Percentiles rank a stretch among this genome's conserved stretches.
These are phyloP conservation scores for Cassiopea xamachana DNA, from an alignment of 30 jellyfish, hydroid and myxozoan genomes.

Conservation along the genomic window DNA sequence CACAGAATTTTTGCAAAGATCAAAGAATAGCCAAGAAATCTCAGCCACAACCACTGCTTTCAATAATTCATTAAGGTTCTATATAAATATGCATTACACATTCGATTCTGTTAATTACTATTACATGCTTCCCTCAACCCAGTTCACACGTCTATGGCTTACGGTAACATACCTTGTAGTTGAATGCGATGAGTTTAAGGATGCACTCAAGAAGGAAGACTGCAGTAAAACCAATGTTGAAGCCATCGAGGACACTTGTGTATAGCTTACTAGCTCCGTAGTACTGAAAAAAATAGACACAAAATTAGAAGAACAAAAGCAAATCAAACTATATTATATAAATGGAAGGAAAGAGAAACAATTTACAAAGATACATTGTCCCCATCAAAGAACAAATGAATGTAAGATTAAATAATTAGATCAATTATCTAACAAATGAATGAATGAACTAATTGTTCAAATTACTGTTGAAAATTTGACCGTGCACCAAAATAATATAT, in stretches of 20 bases:
- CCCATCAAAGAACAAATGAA: background rate
- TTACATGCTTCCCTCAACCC: too few relatives aligned
- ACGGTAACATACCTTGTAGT: slow-evolving; percentile 90
- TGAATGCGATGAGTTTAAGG: slow-evolving; percentile 86
- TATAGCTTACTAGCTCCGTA: slow-evolving; percentile 64
- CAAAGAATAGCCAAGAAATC: too few relatives aligned
- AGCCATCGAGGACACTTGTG: slow-evolving; percentile 93
- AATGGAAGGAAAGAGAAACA: background rate
- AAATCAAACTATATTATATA: background rate
- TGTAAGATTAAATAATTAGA: too few relatives aligned
- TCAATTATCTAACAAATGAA: background rate
- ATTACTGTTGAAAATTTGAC: too few relatives aligned
- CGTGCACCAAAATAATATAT: too few relatives aligned
- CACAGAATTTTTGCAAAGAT: too few relatives aligned
- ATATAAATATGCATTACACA: too few relatives aligned
- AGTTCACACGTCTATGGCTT: too few relatives aligned
- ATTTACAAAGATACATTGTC: background rate
- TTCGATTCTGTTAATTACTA: too few relatives aligned
- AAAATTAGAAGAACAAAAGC: background rate
- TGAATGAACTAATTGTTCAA: too few relatives aligned
- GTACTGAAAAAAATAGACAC: slow-evolving; percentile 45
- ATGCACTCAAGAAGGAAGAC: slow-evolving; percentile 96
- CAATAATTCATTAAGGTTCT: too few relatives aligned
- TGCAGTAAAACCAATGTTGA: slow-evolving; percentile 95
- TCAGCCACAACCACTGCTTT: too few relatives aligned